phyloP scores from a whole-genome alignment of 2,113 vertebrate species.

The Platysteira castanea region DNA sequence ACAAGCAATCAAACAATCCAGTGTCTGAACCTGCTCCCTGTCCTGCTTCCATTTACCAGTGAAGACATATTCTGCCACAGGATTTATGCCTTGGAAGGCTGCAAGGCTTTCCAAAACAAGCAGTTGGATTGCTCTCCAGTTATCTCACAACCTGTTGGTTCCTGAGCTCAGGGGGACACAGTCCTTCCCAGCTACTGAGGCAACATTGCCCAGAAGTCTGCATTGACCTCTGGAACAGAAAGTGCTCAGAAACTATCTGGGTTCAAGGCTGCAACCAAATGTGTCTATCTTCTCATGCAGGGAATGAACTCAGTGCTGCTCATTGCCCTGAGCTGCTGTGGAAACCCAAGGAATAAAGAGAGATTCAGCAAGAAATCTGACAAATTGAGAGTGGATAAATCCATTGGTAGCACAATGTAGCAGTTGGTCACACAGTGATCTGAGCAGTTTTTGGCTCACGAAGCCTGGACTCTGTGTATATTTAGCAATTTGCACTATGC shows the following conservation, averaged over 20 bases:
- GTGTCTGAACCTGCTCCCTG: background rate
- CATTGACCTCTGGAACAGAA: background rate
- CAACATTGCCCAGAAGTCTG: background rate
- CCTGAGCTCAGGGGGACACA: background rate
- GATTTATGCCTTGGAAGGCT: background rate
- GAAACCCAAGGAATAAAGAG: background rate
- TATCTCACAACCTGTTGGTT: accelerated
- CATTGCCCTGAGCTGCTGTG: background rate
- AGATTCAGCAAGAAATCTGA: background rate
- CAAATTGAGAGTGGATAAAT: background rate
- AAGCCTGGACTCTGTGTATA: background rate
- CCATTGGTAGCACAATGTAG: background rate
- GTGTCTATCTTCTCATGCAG: background rate
- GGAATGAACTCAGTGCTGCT: background rate
- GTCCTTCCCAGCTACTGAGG: background rate
- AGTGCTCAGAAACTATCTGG: background rate
- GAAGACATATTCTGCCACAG: background rate
- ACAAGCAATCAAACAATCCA: background rate
- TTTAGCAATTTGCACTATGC: background rate
- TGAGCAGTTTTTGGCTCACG: background rate
- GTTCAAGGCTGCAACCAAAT: background rate
- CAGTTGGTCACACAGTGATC: conserved; percentile 23
- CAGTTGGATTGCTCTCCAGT: background rate
- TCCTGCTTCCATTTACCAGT: background rate
- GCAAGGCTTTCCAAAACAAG: background rate